Evolutionary conservation across 2,888 invertebrate species (phyloP).

Genomic region (Ferrisia virgata): DNA sequence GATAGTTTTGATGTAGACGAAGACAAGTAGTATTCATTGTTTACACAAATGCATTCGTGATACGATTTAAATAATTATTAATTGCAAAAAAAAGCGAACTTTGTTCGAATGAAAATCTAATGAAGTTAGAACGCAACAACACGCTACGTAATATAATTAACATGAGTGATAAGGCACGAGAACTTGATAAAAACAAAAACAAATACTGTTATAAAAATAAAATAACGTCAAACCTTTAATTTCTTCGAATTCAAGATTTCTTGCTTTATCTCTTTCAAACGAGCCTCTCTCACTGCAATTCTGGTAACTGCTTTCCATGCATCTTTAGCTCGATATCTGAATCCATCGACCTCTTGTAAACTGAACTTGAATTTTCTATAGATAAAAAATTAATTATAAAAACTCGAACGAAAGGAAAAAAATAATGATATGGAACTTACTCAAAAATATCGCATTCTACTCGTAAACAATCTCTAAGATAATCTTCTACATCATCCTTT

Average conservation of each 20-base stretch:
- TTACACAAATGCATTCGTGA: no score
- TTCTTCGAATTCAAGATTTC: slow-evolving; percentile 91
- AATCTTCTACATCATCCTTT: slow-evolving; percentile 72
- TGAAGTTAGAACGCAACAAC: no score
- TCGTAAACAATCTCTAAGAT: slow-evolving; percentile 64
- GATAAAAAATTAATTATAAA: neutral
- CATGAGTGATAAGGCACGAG: neutral
- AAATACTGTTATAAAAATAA: neutral
- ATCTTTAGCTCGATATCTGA: slow-evolving; percentile 90
- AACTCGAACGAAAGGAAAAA: neutral
- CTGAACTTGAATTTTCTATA: slow-evolving; percentile 87
- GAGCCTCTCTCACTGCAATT: slow-evolving; percentile 88
- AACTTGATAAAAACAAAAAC: neutral
- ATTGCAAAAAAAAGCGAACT: no score
- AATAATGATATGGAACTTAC: slow-evolving; percentile 59
- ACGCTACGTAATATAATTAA: no score
- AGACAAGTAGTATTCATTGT: no score
- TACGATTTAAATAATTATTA: no score
- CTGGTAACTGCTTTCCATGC: slow-evolving; percentile 93
- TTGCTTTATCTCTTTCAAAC: slow-evolving; percentile 90
- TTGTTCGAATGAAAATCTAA: no score
- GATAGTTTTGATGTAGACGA: no score
- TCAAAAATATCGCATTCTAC: slow-evolving; percentile 64
- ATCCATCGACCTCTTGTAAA: slow-evolving; percentile 92
- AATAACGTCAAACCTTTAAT: slow-evolving; percentile 63